These are phyloP conservation scores for Euzophera pinguis DNA, from an alignment of 2,888 invertebrate genomes.

Conservation along the genomic window DNA sequence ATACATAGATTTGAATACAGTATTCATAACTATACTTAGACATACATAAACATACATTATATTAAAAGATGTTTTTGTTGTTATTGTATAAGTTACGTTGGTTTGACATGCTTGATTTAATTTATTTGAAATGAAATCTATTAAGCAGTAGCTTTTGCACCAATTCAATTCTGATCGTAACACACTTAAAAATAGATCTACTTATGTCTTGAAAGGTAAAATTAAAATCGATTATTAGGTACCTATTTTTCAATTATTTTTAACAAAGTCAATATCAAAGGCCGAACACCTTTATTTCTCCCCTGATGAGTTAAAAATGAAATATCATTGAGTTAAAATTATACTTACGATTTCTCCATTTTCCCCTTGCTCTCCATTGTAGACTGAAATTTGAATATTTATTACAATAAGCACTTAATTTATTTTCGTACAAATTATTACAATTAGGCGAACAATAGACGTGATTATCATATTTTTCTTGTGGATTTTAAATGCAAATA, in stretches of 20 bases:
- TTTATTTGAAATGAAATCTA: too few relatives aligned
- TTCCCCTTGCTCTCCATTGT: conserved; percentile 50
- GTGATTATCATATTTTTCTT: conserved; percentile 7
- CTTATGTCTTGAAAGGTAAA: too few relatives aligned
- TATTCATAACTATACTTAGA: too few relatives aligned
- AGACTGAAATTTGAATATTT: conserved; percentile 40
- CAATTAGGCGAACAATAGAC: conserved; percentile 11
- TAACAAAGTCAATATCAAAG: neutral
- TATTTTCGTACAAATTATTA: conserved; percentile 13
- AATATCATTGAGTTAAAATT: conserved; percentile 8
- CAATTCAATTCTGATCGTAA: too few relatives aligned
- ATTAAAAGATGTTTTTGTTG: too few relatives aligned
- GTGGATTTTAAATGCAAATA: neutral
- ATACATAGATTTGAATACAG: too few relatives aligned
- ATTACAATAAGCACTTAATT: conserved; percentile 9
- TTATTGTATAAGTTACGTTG: too few relatives aligned
- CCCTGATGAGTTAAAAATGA: neutral
- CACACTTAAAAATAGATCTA: too few relatives aligned
- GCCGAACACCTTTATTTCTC: neutral
- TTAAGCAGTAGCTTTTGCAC: too few relatives aligned
- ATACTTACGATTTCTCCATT: conserved; percentile 51
- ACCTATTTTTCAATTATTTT: neutral
- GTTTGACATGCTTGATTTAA: too few relatives aligned
- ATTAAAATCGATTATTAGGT: too few relatives aligned
- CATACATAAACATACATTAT: too few relatives aligned